Conservation (phyloP, 2,797 vertebrate genomes). For the Thamnophis elegans region DNA sequence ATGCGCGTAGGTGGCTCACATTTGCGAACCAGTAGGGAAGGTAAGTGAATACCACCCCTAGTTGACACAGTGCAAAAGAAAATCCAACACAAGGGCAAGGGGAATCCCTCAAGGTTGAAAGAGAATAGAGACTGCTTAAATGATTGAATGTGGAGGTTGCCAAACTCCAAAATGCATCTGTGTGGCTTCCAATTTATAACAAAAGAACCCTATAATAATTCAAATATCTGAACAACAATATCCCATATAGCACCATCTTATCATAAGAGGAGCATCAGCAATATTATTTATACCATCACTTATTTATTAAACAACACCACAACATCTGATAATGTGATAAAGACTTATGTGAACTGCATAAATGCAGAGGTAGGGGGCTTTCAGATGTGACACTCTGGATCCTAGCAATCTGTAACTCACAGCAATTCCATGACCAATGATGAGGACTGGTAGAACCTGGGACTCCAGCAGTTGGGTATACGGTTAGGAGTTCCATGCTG, state of each 20-base stretch:
- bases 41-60: too few species aligned
- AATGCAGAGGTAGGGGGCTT: background rate
- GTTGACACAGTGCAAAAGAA: background rate
- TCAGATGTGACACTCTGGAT: background rate
- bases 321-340: background rate
- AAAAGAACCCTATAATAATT: background rate
- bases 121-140: background rate
- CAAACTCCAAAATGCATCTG: background rate
- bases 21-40: too few species aligned
- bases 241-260: background rate
- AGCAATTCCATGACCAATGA: background rate
- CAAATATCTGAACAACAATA: background rate
- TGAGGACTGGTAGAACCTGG: background rate
- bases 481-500: background rate
- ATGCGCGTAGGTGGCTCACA: too few species aligned
- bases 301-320: background rate
- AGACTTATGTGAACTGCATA: background rate
- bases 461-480: background rate
- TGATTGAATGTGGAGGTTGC: background rate
- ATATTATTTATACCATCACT: background rate
- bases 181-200: background rate
- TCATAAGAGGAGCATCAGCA: background rate
- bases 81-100: background rate
- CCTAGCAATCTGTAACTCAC: background rate
- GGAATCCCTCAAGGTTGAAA: background rate